Evolutionary conservation across 2,888 invertebrate genomes (phyloP).

Genomic region (Arrhopalites spinosus): DNA sequence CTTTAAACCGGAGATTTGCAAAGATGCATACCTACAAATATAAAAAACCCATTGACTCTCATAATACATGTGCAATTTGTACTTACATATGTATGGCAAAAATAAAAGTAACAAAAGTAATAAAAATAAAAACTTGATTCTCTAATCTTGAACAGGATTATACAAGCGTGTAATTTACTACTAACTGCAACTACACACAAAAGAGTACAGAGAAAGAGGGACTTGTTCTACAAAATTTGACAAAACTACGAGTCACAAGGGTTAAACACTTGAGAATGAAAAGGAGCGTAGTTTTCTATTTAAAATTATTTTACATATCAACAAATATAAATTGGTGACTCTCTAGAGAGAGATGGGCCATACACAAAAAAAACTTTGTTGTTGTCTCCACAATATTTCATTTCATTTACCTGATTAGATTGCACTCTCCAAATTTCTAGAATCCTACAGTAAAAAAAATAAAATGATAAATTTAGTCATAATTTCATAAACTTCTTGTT

Average conservation of each 20-base stretch:
- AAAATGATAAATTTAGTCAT: too few species aligned
- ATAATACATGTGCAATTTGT: background rate
- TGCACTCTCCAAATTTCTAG: slow-evolving; percentile 75
- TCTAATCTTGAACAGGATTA: too few species aligned
- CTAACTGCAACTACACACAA: too few species aligned
- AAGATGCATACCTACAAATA: slow-evolving; percentile 66
- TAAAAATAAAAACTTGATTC: background rate
- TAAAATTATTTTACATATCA: background rate
- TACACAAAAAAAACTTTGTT: too few species aligned
- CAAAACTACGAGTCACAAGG: background rate
- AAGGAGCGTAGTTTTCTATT: slow-evolving; percentile 1
- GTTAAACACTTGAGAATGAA: background rate
- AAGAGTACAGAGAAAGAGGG: background rate
- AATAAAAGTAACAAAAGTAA: background rate
- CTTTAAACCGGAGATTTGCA: slow-evolving; percentile 64
- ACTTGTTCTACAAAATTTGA: background rate
- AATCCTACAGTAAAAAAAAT: slow-evolving; percentile 57
- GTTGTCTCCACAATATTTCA: background rate
- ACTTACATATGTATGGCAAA: background rate
- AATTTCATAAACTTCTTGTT: too few species aligned
- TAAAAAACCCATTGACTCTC: background rate
- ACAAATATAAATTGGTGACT: background rate
- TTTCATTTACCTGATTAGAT: slow-evolving; percentile 68
- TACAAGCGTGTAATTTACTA: too few species aligned
- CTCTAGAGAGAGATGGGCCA: background rate